phyloP scores from a whole-genome alignment of 2,888 invertebrate species.

The Neocrepidodera transversa region DNA sequence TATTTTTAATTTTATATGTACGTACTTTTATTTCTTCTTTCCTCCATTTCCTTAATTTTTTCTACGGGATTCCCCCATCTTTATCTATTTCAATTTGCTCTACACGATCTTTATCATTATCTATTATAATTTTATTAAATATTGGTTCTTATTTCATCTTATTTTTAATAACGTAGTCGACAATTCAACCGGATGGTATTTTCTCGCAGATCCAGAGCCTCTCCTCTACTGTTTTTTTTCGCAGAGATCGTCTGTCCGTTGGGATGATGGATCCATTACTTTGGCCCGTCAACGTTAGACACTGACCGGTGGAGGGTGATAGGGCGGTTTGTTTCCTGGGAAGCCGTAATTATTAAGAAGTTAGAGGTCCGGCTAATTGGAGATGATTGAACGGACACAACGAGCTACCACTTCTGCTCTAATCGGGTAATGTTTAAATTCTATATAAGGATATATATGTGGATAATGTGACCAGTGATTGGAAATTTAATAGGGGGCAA shows the following conservation, averaged over 20 bases:
- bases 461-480: too few species aligned
- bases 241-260: conserved; percentile 52
- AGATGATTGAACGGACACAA: conserved; percentile 58
- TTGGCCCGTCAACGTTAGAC: conserved; percentile 57
- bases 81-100: too few species aligned
- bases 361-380: conserved; percentile 57
- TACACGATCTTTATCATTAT: too few species aligned
- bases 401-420: conserved; percentile 7
- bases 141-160: too few species aligned
- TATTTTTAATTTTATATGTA: too few species aligned
- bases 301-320: conserved; percentile 35
- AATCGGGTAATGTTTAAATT: neutral
- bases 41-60: too few species aligned
- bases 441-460: too few species aligned
- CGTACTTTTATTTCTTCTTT: too few species aligned
- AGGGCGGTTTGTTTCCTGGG: conserved; percentile 35
- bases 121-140: too few species aligned
- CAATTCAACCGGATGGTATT: neutral
- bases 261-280: conserved; percentile 64
- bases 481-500: too few species aligned
- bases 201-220: neutral
- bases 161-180: too few species aligned
- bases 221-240: neutral
- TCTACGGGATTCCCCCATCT: too few species aligned
- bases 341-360: conserved; percentile 59